Evolutionary conservation across 2,113 vertebrate genomes (phyloP), one percentile per base, ranked within the genome.

Genomic region (Cisticola juncidis): DNA sequence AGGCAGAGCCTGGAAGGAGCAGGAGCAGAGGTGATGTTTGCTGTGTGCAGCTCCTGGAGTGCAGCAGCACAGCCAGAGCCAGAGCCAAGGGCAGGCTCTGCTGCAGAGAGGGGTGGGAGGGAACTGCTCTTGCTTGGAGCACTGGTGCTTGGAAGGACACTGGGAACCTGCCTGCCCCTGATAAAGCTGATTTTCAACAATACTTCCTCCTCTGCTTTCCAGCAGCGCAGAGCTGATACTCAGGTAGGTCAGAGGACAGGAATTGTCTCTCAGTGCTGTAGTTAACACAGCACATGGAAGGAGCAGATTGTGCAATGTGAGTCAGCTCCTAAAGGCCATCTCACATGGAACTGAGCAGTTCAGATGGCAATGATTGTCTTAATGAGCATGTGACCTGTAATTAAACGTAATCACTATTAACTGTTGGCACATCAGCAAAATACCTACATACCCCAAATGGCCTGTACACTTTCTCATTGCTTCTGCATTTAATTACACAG

Each of bases 361-460:
- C 92, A 60, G 40, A 35, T 8, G 35, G 51, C 38, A 77, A 25
- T 66, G 29, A 74, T 28, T 82, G 70, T 47, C 47, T 36, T 81
- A 53, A 44, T 56, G 44, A 66, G 42, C 51, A 31, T 24, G 19
- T 68, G 57, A 62, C 6, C 73, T 77, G 86, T 47, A 88, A 93
- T 80, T 82, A 86, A 51, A 58, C 21, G 38, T 54, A 31, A 80
- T 48, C 45, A 42, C 9, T 57, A 44, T 65, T 58, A 88, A 48
- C 74, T 50, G 35, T 54, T 53, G 81, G 70, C 42, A 42, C 21
- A 58, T 86, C 94, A 90, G 79, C 80, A 90, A 74, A 93, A 62
- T 54, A 70, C 71, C 54, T 61, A 33, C 50, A 69, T 53, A 47
- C 6, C 81, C 64, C 21, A 62, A 81, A 47, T 3, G 12, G 54